These are phyloP conservation scores for Drosophila atripex DNA, from an alignment of 2,888 invertebrate species.

Conservation along the genomic window DNA sequence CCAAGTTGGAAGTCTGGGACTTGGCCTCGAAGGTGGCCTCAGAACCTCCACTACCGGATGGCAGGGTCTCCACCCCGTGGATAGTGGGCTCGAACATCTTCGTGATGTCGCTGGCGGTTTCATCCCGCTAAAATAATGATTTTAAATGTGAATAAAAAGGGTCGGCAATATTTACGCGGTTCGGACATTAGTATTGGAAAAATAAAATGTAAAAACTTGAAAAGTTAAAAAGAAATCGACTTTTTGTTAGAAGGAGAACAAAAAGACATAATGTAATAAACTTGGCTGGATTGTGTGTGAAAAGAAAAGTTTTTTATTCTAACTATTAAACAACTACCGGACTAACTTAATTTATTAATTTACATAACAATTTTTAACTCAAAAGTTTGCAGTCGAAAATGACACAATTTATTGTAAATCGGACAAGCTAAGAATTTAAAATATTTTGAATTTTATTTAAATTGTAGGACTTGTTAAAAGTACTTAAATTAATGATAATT, in stretches of 20 bases:
- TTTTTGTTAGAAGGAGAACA: conserved; percentile 17
- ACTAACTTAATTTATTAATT: conserved; percentile 2
- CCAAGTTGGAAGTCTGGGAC: conserved; percentile 39
- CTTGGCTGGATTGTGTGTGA: not conserved
- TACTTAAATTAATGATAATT: not conserved
- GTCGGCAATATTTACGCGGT: conserved; percentile 28
- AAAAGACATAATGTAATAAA: conserved; percentile 4
- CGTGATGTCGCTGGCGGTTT: conserved; percentile 83
- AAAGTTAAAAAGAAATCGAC: conserved; percentile 34
- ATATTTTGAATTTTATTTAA: not conserved
- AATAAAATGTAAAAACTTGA: conserved; percentile 25
- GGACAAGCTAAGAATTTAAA: not conserved
- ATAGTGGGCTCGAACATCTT: conserved; percentile 83
- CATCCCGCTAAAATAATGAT: conserved; percentile 82
- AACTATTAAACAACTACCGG: not conserved
- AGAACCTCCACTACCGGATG: conserved; percentile 40
- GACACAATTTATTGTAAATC: not conserved
- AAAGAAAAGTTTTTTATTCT: not conserved
- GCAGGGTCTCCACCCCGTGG: conserved; percentile 69
- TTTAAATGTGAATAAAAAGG: conserved; percentile 48
- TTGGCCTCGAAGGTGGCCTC: conserved; percentile 50
- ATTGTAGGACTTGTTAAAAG: not conserved
- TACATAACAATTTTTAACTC: not conserved
- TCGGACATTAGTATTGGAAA: conserved; percentile 13
- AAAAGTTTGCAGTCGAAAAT: not conserved